Conservation (phyloP, 2,113 vertebrate genomes). For the Piaya cayana region DNA sequence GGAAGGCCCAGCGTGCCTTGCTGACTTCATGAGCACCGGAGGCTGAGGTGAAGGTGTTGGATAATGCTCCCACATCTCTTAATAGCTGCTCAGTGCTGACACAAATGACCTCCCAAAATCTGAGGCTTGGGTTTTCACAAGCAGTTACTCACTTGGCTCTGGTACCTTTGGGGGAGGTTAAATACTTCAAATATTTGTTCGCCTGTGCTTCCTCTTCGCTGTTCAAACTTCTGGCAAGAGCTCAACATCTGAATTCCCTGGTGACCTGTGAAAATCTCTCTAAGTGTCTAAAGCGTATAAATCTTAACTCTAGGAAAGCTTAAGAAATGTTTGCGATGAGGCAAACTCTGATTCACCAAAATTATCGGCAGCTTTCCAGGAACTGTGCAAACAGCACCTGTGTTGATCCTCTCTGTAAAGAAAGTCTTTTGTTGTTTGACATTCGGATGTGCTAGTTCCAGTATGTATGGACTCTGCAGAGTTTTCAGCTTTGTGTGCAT, state of each 20-base stretch:
- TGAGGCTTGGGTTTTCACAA: not conserved
- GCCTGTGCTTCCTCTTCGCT: not conserved
- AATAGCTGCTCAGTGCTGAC: not conserved
- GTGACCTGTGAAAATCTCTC: not conserved
- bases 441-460: not conserved
- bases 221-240: not conserved
- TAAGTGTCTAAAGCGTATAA: not conserved
- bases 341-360: not conserved
- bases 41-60: not conserved
- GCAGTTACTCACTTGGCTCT: not conserved
- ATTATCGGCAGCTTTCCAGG: not conserved
- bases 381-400: not conserved
- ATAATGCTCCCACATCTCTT: not conserved
- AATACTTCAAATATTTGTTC: constrained; percentile 18
- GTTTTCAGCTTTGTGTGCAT: not conserved
- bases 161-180: not conserved
- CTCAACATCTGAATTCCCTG: not conserved
- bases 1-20: not conserved
- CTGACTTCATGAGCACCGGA: not conserved
- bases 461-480: not conserved
- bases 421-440: not conserved
- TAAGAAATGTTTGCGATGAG: not conserved
- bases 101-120: not conserved
- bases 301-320: no score
- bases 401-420: not conserved